phyloP scores from a whole-genome alignment of 1,140 invertebrate species.

The Lepidurus packardi region DNA sequence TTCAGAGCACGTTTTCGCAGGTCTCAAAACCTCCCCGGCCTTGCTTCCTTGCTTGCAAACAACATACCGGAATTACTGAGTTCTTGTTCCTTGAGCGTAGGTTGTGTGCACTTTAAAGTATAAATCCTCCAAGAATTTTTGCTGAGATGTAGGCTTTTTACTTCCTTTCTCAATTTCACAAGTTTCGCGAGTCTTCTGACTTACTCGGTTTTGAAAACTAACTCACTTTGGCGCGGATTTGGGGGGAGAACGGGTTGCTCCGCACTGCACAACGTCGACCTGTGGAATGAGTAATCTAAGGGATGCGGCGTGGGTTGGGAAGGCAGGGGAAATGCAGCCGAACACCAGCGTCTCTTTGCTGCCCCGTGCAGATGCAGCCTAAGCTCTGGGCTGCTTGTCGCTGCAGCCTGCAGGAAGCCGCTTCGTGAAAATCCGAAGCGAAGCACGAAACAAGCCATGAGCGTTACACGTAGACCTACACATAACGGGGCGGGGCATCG shows the following conservation, averaged over 20 bases:
- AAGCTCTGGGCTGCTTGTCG: too few species aligned
- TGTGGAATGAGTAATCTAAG: constrained; percentile 10
- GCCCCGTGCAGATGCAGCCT: background rate
- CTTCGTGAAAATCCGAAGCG: background rate
- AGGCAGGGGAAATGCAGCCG: background rate
- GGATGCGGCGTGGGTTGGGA: background rate
- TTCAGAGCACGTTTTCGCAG: background rate
- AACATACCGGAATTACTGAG: too few species aligned
- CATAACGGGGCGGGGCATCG: background rate
- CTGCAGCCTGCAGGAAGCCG: too few species aligned
- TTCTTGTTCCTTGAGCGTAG: too few species aligned
- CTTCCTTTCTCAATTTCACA: too few species aligned
- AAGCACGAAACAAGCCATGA: background rate
- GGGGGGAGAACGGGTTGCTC: background rate
- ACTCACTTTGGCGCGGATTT: background rate
- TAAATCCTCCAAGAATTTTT: too few species aligned
- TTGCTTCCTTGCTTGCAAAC: background rate
- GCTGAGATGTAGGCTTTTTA: too few species aligned
- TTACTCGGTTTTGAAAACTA: background rate
- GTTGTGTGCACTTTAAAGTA: too few species aligned
- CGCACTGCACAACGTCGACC: constrained; percentile 12
- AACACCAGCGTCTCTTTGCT: background rate
- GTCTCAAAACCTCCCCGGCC: background rate
- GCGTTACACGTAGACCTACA: background rate
- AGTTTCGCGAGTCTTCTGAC: too few species aligned